Conservation (phyloP, 2,888 invertebrate species). For the Augiades crinisus region DNA sequence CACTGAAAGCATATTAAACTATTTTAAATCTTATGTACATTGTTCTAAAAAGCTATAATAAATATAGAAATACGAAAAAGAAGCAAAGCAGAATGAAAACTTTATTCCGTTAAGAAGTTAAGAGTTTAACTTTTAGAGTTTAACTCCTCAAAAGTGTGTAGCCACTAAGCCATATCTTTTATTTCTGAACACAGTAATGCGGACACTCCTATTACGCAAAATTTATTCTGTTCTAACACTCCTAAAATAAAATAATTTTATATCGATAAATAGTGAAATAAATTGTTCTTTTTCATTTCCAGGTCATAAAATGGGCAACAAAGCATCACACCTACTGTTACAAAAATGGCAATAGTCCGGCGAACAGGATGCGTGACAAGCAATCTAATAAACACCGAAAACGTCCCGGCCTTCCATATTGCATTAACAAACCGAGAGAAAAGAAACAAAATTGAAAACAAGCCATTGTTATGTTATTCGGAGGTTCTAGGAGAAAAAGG, state of each 20-base stretch:
- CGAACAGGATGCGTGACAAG: slow-evolving; percentile 5
- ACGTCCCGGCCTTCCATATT: slow-evolving; percentile 32
- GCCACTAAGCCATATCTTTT: too few relatives aligned
- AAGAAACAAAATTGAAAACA: slow-evolving; percentile 77
- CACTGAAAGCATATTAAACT: not conserved
- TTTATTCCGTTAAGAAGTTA: too few relatives aligned
- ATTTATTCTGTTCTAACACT: too few relatives aligned
- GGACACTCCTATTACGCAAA: too few relatives aligned
- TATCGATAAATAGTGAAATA: too few relatives aligned
- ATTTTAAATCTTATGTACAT: not conserved
- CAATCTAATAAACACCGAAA: slow-evolving; percentile 26
- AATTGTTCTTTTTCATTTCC: not conserved
- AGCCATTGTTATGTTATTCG: slow-evolving; percentile 79
- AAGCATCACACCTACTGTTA: not conserved
- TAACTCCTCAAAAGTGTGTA: too few relatives aligned
- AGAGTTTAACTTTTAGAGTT: too few relatives aligned
- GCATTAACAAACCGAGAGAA: slow-evolving; percentile 39
- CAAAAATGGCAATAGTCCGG: not conserved
- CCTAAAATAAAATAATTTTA: too few relatives aligned
- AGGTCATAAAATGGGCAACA: not conserved
- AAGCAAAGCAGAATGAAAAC: too few relatives aligned
- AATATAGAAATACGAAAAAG: too few relatives aligned
- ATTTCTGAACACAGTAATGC: too few relatives aligned
- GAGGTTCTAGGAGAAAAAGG: slow-evolving; percentile 74
- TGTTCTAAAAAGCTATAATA: too few relatives aligned